These are phyloP conservation scores for Adelosebastes latens DNA, from an alignment of 2,797 vertebrate genomes.

Conservation along the genomic window DNA sequence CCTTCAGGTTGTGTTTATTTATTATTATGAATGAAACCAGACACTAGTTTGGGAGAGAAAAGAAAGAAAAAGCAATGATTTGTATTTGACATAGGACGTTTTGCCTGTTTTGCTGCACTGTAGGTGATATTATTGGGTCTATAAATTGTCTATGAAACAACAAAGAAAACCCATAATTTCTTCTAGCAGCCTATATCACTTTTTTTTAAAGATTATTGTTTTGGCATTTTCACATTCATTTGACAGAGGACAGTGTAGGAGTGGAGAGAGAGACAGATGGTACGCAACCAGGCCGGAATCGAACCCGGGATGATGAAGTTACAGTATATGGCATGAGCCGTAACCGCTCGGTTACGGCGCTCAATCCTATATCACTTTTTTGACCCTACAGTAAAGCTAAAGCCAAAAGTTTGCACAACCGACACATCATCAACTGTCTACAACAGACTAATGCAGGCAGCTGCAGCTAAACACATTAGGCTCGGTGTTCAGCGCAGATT, in stretches of 20 bases:
- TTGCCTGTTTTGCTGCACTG: not conserved
- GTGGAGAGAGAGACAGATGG: not conserved
- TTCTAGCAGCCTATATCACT: not conserved
- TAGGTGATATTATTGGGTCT: not conserved
- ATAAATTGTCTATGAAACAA: not conserved
- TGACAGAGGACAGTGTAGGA: not conserved
- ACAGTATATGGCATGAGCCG: not conserved
- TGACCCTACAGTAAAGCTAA: not conserved
- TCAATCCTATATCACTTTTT: not conserved
- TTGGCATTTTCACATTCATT: not conserved
- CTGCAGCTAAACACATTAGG: conserved; percentile 49
- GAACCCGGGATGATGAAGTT: not conserved
- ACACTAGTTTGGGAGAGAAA: not conserved
- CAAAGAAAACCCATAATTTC: not conserved
- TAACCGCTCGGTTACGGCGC: not conserved
- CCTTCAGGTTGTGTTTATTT: not conserved
- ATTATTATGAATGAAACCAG: not conserved
- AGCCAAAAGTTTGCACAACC: conserved; percentile 2
- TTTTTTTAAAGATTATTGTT: too few relatives aligned
- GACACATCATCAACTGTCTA: conserved; percentile 7
- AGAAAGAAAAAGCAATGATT: not conserved
- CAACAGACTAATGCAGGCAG: conserved; percentile 29
- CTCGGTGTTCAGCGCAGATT: conserved; percentile 42
- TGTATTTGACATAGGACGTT: not conserved
- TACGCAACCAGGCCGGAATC: not conserved